Evolutionary conservation across 2,888 invertebrate genomes (phyloP).

Genomic region (Dinocampus coccinellae): DNA sequence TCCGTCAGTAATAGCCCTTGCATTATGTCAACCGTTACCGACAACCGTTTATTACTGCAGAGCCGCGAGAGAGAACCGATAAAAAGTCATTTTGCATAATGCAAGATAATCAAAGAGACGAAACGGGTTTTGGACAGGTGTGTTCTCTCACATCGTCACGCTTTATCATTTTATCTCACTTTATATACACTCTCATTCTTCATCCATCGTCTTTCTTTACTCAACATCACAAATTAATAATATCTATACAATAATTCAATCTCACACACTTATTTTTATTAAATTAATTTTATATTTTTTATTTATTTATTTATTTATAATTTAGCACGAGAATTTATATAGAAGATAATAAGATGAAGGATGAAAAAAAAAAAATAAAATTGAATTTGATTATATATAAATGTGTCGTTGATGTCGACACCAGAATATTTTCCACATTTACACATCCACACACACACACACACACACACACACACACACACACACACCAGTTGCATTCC

Average conservation of each 20-base stretch:
- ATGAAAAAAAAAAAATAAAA: too few relatives aligned
- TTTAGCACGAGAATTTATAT: too few relatives aligned
- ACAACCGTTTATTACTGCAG: constrained; percentile 66
- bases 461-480: constrained; percentile 20
- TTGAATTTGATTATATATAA: neutral
- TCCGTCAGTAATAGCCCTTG: constrained; percentile 60
- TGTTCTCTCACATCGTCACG: constrained; percentile 45
- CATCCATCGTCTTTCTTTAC: constrained; percentile 14
- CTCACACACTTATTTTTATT: constrained; percentile 7
- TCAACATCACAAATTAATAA: constrained; percentile 1
- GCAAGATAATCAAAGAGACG: constrained; percentile 61
- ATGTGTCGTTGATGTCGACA: constrained; percentile 35
- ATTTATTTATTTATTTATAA: constrained; percentile 18
- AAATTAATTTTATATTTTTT: constrained; percentile 19
- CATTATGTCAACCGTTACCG: constrained; percentile 67
- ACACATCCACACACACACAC: constrained; percentile 18
- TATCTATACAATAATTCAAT: constrained; percentile 19
- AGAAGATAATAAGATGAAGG: too few relatives aligned
- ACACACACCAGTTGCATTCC: constrained; percentile 38
- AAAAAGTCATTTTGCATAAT: constrained; percentile 65
- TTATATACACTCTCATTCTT: constrained; percentile 30
- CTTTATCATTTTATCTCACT: constrained; percentile 41
- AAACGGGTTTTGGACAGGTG: constrained; percentile 65
- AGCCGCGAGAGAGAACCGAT: constrained; percentile 46
- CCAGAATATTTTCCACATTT: constrained; percentile 25